Evolutionary conservation across 1,140 invertebrate genomes (phyloP).

Genomic region (Neodiprion fabricii): DNA sequence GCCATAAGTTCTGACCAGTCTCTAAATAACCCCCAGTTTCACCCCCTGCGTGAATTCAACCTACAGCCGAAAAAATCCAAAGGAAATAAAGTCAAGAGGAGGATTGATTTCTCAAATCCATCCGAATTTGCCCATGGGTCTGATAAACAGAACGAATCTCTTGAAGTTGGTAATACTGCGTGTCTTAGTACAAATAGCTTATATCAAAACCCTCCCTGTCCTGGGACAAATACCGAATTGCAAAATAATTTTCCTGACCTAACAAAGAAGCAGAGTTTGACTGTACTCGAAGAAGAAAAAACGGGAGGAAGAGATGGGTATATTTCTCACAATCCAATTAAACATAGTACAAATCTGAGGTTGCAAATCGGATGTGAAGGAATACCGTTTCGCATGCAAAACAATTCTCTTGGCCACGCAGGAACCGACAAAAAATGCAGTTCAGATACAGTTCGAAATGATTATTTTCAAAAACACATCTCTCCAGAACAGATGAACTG

Average conservation of each 20-base stretch:
- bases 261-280: background rate
- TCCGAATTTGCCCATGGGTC: background rate
- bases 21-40: background rate
- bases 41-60: background rate
- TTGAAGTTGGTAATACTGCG: background rate
- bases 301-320: background rate
- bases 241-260: background rate
- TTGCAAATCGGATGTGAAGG: background rate
- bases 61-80: conserved; percentile 6
- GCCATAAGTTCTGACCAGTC: conserved; percentile 4
- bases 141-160: background rate
- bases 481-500: background rate
- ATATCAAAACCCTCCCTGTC: background rate
- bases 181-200: background rate
- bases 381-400: background rate
- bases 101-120: conserved; percentile 26
- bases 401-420: background rate
- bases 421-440: background rate
- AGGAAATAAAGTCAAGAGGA: conserved; percentile 23
- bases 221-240: background rate
- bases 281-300: background rate
- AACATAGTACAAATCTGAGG: background rate
- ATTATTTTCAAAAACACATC: background rate
- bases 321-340: background rate
- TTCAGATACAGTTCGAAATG: background rate